Conservation (phyloP, 2,113 vertebrate species). For the Piaya cayana region DNA sequence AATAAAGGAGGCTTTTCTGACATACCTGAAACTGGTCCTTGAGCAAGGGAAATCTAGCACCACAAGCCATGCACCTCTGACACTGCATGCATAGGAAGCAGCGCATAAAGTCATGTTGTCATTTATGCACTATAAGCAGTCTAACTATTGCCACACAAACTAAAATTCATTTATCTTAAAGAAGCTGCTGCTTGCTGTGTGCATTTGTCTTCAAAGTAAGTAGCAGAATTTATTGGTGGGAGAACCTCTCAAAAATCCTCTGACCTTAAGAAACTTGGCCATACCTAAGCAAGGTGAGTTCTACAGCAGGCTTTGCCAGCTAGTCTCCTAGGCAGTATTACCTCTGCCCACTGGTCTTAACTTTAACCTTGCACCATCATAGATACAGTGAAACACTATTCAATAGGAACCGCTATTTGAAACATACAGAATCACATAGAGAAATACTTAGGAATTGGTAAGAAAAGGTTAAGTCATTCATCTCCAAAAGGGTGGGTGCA, state of each 20-base stretch:
- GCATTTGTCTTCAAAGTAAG: not conserved
- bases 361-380: not conserved
- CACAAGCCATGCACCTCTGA: rapidly evolving
- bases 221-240: not conserved
- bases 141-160: not conserved
- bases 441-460: not conserved
- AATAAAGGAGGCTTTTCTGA: not conserved
- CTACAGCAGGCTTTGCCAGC: not conserved
- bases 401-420: not conserved
- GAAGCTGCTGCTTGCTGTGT: not conserved
- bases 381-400: not conserved
- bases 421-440: rapidly evolving
- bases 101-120: rapidly evolving
- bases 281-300: not conserved
- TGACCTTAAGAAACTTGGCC: not conserved
- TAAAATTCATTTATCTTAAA: not conserved
- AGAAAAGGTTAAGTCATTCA: not conserved
- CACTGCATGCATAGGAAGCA: not conserved
- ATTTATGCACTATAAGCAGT: not conserved
- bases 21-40: not conserved
- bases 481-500: not conserved
- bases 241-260: not conserved
- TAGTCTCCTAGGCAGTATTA: not conserved
- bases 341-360: not conserved
- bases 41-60: not conserved